Evolutionary conservation across 2,113 vertebrate species (phyloP), one percentile per base, ranked within the genome.

Genomic region (Phoxinus phoxinus): DNA sequence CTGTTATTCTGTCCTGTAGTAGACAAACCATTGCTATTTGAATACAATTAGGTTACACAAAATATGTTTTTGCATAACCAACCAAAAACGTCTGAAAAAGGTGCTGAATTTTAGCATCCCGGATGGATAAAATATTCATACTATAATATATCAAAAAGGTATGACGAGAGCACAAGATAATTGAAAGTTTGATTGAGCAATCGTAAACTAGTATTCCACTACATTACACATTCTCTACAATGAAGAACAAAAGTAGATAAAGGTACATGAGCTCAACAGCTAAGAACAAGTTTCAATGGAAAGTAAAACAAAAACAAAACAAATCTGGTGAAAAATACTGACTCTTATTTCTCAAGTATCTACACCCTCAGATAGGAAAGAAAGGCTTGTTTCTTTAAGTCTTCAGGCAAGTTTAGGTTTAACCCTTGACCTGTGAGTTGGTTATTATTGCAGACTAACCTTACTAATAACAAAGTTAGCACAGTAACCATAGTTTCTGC

Each of bases 211-310:
- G 13, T 74, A 81, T 2, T 67, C 15, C 44, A 74, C 72, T 61
- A 74, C 13, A 56, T 69, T 86, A 91, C 87, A 84, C 59, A n/a
- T 35, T 53, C 86, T 44, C 35, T 86, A 86, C 89, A 87, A 69
- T 78, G 65, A 74, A 63, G 30, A 84, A 84, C 30, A 35, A 58
- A 48, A 76, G 25, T 15, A 73, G 51, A 87, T 23, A 53, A 74
- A 82, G 48, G 46, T 53, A 84, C 35, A 78, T 76, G 17, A 65
- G 53, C 86, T 90, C n/a, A 81, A 89, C 91, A 93, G 89, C 87
- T 73, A 89, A 91, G 90, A 84, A 88, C 32, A 89, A 88, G 92
- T 93, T 94, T 93, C 90, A 90, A 90, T 81, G 87, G 90, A 94
- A 94, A 93, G 91, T 90, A 91, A 91, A 91, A 41, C 78, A 85